Percentiles rank a stretch among this genome's conserved stretches.
These are phyloP conservation scores for Nematopogon swammerdamellus DNA, from an alignment of 2,888 invertebrate species.

Conservation along the genomic window DNA sequence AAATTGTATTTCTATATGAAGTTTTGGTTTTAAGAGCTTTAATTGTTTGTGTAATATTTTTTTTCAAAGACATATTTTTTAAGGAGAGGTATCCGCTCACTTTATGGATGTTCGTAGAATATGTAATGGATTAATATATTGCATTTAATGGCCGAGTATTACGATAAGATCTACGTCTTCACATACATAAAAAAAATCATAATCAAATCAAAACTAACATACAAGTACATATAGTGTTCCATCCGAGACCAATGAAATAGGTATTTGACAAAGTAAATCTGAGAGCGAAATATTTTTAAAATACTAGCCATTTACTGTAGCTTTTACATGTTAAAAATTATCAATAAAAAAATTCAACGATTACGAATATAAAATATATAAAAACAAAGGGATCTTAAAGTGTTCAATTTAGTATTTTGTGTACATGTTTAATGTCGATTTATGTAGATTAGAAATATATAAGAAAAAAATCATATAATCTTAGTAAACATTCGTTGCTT, in stretches of 20 bases:
- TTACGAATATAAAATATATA: not conserved
- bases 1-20: too few relatives aligned
- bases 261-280: not conserved
- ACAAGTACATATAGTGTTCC: not conserved
- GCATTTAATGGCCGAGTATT: too few relatives aligned
- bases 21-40: too few relatives aligned
- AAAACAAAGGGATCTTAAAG: constrained; percentile 10
- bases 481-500: constrained; percentile 19
- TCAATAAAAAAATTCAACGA: not conserved
- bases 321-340: not conserved
- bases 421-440: not conserved
- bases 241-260: not conserved
- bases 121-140: too few relatives aligned
- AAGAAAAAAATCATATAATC: constrained; percentile 7
- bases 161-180: too few relatives aligned
- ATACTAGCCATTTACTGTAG: not conserved
- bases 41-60: too few relatives aligned
- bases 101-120: too few relatives aligned
- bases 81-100: too few relatives aligned
- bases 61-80: too few relatives aligned
- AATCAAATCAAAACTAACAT: too few relatives aligned
- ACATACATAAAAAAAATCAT: too few relatives aligned
- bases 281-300: not conserved
- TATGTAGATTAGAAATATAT: not conserved
- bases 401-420: constrained; percentile 14